Conservation (phyloP, 1,140 invertebrate species). For the Eciton burchellii region DNA sequence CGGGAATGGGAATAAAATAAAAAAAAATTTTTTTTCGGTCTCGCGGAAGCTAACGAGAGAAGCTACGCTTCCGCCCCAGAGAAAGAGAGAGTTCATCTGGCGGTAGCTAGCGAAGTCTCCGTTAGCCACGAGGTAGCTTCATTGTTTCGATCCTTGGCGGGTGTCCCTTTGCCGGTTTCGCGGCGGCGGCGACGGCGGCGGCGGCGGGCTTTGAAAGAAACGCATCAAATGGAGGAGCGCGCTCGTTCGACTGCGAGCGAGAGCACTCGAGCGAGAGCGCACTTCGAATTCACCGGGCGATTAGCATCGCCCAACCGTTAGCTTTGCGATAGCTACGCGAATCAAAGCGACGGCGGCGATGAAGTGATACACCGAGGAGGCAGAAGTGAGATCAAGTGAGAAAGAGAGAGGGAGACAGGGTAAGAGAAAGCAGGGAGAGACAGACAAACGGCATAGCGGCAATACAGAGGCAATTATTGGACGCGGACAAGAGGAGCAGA, state of each 20-base stretch:
- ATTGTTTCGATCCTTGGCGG: conserved; percentile 35
- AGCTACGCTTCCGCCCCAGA: neutral
- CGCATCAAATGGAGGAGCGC: conserved; percentile 33
- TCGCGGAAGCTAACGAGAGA: neutral
- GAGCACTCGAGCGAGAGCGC: conserved; percentile 58
- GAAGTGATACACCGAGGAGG: conserved; percentile 62
- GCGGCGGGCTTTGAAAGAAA: conserved; percentile 44
- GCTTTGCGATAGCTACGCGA: conserved; percentile 63
- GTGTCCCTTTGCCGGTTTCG: neutral
- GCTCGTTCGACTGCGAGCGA: conserved; percentile 49
- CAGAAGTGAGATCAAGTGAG: conserved; percentile 35
- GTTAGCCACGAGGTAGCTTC: neutral
- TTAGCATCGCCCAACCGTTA: conserved; percentile 35
- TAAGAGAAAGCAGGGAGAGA: conserved; percentile 4
- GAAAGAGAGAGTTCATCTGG: neutral
- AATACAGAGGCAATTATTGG: conserved; percentile 73
- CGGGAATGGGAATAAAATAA: no score
- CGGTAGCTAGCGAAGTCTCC: neutral
- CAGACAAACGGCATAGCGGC: conserved; percentile 60
- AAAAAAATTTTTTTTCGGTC: no score
- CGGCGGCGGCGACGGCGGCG: neutral
- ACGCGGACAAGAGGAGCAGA: conserved; percentile 56
- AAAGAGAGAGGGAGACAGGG: conserved; percentile 42
- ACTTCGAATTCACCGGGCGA: conserved; percentile 57
- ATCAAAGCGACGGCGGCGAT: conserved; percentile 59